Evolutionary conservation across 2,113 vertebrate genomes (phyloP), one percentile per base, ranked within the genome.

Genomic region (Oceanodroma tethys): DNA sequence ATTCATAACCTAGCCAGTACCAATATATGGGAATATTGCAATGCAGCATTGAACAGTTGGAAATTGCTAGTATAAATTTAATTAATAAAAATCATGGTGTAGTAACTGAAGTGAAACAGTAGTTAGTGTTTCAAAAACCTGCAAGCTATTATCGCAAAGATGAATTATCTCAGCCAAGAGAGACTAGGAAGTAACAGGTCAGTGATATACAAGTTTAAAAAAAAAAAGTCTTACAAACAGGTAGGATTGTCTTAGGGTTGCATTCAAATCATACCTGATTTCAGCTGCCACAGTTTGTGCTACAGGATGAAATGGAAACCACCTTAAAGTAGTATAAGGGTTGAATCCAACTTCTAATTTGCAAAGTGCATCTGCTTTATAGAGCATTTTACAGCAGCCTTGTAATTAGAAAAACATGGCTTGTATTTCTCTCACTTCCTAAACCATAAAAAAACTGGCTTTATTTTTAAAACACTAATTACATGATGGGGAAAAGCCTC

Each of bases 381-480:
- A 95, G 96, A 95, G 65, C 71, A 43, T 50, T 88, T 97, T 95
- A 97, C 93, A 95, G 91, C 78, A 91, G 90, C 76, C 86, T 97
- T 80, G 88, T 97, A 97, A 96, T 97, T 96, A 97, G 95, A 96
- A 97, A 97, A 97, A 96, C 63, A 86, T 86, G 73, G 62, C 56
- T 97, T 96, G 65, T 91, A 97, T 97, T 94, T 94, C 88, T 93
- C 14, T 56, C 74, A 96, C 78, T 96, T 85, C 80, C 86, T 82
- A 97, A 82, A 68, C 70, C 79, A 93, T 82, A 78, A 92, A 97
- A 92, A 88, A 52, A 2, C 0, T 88, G 91, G 72, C 62, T 98
- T 97, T 97, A 96, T 94, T 97, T 97, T 98, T 96, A 95, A 98
- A 98, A 85, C 59, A 81, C 66, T 95, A 96, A 98, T 95, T 97